These are phyloP conservation scores for Danio kyathit DNA, from an alignment of 2,797 vertebrate genomes.

Conservation along the genomic window DNA sequence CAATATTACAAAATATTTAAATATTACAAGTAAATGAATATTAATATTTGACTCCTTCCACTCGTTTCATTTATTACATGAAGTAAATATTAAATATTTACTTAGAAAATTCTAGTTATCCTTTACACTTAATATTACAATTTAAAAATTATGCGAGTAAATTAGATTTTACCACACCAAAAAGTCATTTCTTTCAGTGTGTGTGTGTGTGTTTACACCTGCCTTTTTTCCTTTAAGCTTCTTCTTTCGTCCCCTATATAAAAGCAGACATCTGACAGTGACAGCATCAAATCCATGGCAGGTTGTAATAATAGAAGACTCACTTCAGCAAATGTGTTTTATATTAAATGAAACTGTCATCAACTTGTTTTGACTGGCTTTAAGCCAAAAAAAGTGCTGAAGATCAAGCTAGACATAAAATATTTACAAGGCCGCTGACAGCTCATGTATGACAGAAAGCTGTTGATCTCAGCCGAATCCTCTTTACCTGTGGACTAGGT, in stretches of 20 bases:
- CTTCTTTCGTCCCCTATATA: background rate
- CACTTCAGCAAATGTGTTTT: constrained; percentile 19
- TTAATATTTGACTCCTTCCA: too few relatives aligned
- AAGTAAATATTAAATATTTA: too few relatives aligned
- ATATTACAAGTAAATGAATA: too few relatives aligned
- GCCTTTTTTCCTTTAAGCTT: background rate
- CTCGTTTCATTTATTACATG: too few relatives aligned
- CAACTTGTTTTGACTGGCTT: constrained; percentile 28
- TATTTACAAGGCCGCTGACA: constrained; percentile 12
- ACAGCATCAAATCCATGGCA: constrained; percentile 30
- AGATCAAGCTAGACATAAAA: constrained; percentile 26
- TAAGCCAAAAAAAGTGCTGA: constrained; percentile 29
- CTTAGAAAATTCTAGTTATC: too few relatives aligned
- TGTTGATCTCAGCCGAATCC: background rate
- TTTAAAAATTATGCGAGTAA: too few relatives aligned
- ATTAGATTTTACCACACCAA: too few relatives aligned
- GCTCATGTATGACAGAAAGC: constrained; percentile 20
- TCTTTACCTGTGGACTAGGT: constrained; percentile 6
- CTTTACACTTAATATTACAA: too few relatives aligned
- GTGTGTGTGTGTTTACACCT: background rate
- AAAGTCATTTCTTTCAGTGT: too few relatives aligned
- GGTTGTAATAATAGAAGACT: constrained; percentile 38
- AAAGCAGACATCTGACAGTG: constrained; percentile 7
- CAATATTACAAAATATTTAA: too few relatives aligned
- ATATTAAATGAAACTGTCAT: constrained; percentile 20